A percentile compares a stretch with the other conserved stretches of the same genome.
Evolutionary conservation across 2,888 invertebrate species (phyloP).

Genomic region (Operophtera brumata): DNA sequence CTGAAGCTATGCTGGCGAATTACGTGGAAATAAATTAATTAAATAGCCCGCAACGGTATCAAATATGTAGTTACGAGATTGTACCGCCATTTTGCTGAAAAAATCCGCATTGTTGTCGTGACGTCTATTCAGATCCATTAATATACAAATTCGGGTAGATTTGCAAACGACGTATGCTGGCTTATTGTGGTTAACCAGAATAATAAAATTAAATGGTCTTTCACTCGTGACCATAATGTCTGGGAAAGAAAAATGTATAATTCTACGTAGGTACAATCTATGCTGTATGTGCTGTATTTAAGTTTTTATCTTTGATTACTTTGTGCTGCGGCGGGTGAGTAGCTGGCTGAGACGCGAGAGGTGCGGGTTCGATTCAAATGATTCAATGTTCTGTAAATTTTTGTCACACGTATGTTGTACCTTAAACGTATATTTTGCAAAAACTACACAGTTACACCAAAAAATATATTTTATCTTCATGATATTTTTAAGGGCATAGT

Average conservation of each 20-base stretch:
- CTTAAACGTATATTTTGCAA: too few species aligned
- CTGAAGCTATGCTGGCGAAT: constrained; percentile 26
- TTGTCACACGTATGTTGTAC: too few species aligned
- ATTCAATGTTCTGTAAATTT: too few species aligned
- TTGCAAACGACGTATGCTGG: constrained; percentile 21
- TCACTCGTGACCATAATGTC: constrained; percentile 1
- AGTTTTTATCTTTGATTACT: neutral
- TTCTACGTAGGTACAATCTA: neutral
- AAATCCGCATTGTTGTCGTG: constrained; percentile 19
- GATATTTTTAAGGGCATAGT: too few species aligned
- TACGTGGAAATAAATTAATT: constrained; percentile 30
- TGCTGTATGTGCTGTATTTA: neutral
- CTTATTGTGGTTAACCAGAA: constrained; percentile 24
- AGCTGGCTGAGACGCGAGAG: too few species aligned
- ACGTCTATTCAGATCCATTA: constrained; percentile 22
- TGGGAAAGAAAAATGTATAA: constrained; percentile 3
- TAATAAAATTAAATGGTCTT: constrained; percentile 11
- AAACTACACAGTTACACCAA: too few species aligned
- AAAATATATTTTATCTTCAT: too few species aligned
- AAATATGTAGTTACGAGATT: constrained; percentile 12
- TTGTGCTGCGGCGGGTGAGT: too few species aligned
- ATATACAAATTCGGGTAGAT: constrained; percentile 20
- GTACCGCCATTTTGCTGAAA: constrained; percentile 30
- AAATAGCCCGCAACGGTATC: constrained; percentile 30
- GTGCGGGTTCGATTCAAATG: too few species aligned